Evolutionary conservation across 2,113 vertebrate species (phyloP), one percentile per base, ranked within the genome.

Genomic region (Orycteropus afer): DNA sequence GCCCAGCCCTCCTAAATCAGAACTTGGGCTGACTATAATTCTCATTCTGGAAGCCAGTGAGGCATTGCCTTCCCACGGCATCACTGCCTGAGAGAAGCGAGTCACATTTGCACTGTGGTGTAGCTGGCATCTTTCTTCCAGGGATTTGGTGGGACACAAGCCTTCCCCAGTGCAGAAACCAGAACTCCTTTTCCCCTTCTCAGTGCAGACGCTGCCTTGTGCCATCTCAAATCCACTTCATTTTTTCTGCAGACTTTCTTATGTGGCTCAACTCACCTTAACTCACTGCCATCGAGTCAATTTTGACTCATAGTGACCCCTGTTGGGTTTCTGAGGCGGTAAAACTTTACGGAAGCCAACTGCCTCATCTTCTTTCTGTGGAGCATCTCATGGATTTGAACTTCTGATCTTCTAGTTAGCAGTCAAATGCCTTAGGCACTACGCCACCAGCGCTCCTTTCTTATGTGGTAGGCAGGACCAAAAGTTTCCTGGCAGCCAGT

Each of bases 21-120:
- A 32, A 49, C 15, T 23, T 45, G n/a, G 13, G 22, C 7, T 49
- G 17, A 32, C 37, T 1, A 1, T 18, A 37, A 37, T 59, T 51
- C 29, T n/a, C 23, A 12, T 34, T 17, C 61, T 55, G 47, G 20
- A 40, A 91, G 61, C 27, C 20, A 40, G 32, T 49, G 77, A 74
- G 47, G 47, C 22, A 3, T 18, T 69, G 71, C 34, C 47, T 73
- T 32, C 71, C 76, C 4, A 4, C n/a, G 4, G 3, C 40, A 22
- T 23, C 51, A 77, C 55, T 69, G 86, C 53, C 14, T 74, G 20
- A 6, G 51, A 53, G n/a, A 32, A 1, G 0, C 13, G n/a, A 34
- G n/a, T 47, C 2, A 0, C 63, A 34, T 13, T 49, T 7, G 20
- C 47, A 17, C 2, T 8, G 0, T 12, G 3, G n/a, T 77, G 76